Evolutionary conservation across 2,888 invertebrate species (phyloP), one percentile per base, ranked within the genome.

Genomic region (Nomada goodeniana): DNA sequence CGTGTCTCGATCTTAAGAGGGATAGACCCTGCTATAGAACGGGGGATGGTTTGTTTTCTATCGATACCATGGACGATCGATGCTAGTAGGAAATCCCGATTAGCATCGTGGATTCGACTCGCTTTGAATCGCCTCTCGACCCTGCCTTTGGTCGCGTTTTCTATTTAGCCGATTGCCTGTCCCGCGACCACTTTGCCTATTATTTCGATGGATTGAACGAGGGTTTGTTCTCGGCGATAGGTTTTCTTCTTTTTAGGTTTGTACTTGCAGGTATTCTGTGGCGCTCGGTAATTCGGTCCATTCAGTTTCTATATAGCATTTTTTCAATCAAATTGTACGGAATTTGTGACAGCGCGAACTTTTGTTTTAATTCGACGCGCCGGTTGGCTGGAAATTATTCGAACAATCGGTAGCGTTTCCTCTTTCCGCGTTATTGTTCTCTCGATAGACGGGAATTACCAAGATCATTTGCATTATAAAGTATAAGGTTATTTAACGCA

Each of bases 1-100:
- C 74, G 84, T 87, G 88, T 88, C 86, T 89, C 88, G 85, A 84
- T 84, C 82, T 85, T 81, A 82, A 82, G 79, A 77, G 85, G 79
- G 71, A 80, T 79, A 78, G 88, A 78, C 72, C 20, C 13, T 74
- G 81, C 79, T 57, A 65, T 47, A 55, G 60, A 55, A 29, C 11
- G 67, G 52, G 71, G 80, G 69, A 76, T 76, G 76, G 86, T 82
- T 85, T 84, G 83, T 84, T 88, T 87, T 87, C 84, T 81, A 86
- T 89, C 88, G 82, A 85, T 84, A 87, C 84, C 74, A 52, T 57
- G 57, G 72, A 36, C 63, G 78, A 82, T 84, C 85, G 84, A 77
- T 76, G 65, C 69, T 60, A 69, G 74, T 82, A 76, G 82, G 85
- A 82, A 84, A 65, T 76, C 72, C 76, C 85, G 85, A 85, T 85